Base-by-base conservation (phyloP, 2,113 vertebrate genomes). In the Athene noctua region DNA sequence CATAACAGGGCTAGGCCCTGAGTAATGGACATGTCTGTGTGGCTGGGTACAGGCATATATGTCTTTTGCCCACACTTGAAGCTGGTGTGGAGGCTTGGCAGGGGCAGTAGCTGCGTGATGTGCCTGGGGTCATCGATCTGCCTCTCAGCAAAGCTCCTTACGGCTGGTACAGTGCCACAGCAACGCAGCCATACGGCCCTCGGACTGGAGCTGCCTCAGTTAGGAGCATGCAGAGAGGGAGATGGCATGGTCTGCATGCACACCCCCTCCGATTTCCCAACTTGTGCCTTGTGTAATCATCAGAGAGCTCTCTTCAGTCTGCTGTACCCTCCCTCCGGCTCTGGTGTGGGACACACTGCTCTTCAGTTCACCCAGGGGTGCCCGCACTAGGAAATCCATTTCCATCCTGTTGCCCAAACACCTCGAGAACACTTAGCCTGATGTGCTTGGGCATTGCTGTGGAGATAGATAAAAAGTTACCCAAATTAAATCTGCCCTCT, bases 201-300 rank as follows among this genome's bases (percentile, higher is more conserved):
- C 25, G 54, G 32, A 5, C 73, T 44, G 91, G 67, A 68, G 61
- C 67, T 62, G 30, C 54, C 40, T 44, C 40, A 7, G 3, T 21
- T 32, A 55, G 40, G 46, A 62, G 27, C 16, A 2, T 3, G 32
- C 17, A 21, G 47, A 68, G 61, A 17, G n/a, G n/a, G 54, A 44
- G 16, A 13, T 1, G 7, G 23, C 32, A 2, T 1, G 52, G 15
- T 20, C n/a, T 61, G 66, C 22, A 0, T 29, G 5, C 4, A 3
- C 26, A 19, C 6, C 8, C 34, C 30, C 30, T 47, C 46, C 13
- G 2, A 47, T 71, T 58, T 42, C 29, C 44, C 17, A n/a, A 6
- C 42, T 8, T 30, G 47, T 44, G n/a, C 34, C 36, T 25, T 42
- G 18, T 27, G 34, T 17, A 8, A 32, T 47, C 27, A 10, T 10